Conservation (phyloP, 2,888 invertebrate species). For the Seira ritae region DNA sequence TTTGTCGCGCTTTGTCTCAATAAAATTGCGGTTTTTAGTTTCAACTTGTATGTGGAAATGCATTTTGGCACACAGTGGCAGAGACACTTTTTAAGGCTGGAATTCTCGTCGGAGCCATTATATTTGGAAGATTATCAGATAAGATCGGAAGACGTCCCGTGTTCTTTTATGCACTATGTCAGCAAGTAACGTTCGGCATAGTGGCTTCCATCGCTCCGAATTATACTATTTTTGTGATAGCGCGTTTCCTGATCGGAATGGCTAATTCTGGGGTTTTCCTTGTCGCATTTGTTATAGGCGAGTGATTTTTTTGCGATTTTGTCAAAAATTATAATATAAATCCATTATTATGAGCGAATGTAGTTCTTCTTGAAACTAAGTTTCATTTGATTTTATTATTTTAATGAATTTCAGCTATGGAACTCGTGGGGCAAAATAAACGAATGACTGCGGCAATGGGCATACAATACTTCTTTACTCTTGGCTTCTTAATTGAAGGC, state of each 20-base stretch:
- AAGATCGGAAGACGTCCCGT: slow-evolving; percentile 83
- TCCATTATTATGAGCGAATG: too few relatives aligned
- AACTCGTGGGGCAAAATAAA: slow-evolving; percentile 81
- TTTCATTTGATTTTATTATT: too few relatives aligned
- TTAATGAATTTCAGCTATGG: slow-evolving; percentile 72
- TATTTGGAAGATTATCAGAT: slow-evolving; percentile 85
- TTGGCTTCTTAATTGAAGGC: slow-evolving; percentile 83
- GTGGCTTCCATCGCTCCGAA: slow-evolving; percentile 83
- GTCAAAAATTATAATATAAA: too few relatives aligned
- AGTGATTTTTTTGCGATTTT: too few relatives aligned
- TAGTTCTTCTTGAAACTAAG: too few relatives aligned
- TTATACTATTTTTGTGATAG: slow-evolving; percentile 82
- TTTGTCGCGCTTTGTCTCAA: too few relatives aligned
- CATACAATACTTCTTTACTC: slow-evolving; percentile 85
- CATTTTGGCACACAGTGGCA: slow-evolving; percentile 81
- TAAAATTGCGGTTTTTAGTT: slow-evolving; percentile 76
- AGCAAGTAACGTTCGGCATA: slow-evolving; percentile 83
- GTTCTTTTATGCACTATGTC: slow-evolving; percentile 83
- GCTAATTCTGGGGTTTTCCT: slow-evolving; percentile 87
- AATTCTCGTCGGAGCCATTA: slow-evolving; percentile 83
- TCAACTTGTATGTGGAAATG: slow-evolving; percentile 82
- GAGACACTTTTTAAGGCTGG: slow-evolving; percentile 85
- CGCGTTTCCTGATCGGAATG: slow-evolving; percentile 83
- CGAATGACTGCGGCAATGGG: slow-evolving; percentile 83
- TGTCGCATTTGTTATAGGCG: slow-evolving; percentile 87